phyloP scores from a whole-genome alignment of 2,797 vertebrate genomes.

The Peromyscus aztecus region DNA sequence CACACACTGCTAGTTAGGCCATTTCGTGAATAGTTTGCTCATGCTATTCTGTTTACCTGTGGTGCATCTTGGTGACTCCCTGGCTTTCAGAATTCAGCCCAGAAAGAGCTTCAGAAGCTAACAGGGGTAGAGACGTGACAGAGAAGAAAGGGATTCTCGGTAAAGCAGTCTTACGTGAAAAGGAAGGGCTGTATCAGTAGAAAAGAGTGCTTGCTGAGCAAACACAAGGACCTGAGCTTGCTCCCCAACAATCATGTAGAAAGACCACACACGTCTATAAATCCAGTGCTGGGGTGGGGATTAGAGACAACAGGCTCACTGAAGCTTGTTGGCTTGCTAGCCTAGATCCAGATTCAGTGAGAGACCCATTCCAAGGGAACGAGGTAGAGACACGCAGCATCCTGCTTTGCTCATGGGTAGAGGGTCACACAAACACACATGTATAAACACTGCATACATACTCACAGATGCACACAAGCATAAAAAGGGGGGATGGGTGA shows the following conservation, averaged over 20 bases:
- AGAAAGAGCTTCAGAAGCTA: neutral
- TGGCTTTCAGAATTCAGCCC: neutral
- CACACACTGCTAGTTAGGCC: fast-evolving
- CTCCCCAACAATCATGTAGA: neutral
- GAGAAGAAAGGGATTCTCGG: neutral
- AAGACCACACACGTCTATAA: neutral
- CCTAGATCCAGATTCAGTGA: neutral
- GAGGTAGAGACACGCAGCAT: neutral
- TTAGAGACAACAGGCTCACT: neutral
- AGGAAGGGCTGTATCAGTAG: neutral
- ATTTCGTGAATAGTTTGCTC: neutral
- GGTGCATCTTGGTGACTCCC: neutral
- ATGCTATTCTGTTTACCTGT: neutral
- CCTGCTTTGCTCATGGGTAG: neutral
- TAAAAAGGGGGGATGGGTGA: neutral
- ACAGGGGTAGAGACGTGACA: neutral
- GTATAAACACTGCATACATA: neutral
- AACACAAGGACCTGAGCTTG: neutral
- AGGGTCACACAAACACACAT: neutral
- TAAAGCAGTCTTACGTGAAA: neutral
- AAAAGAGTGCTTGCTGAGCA: neutral
- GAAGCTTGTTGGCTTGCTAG: neutral
- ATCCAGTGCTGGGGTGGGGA: neutral
- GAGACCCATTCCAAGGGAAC: neutral
- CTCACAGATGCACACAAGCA: neutral